A percentile compares a stretch with the other conserved stretches of the same genome.
phyloP scores from a whole-genome alignment of 2,113 vertebrate genomes.

The Engraulis encrasicolus region DNA sequence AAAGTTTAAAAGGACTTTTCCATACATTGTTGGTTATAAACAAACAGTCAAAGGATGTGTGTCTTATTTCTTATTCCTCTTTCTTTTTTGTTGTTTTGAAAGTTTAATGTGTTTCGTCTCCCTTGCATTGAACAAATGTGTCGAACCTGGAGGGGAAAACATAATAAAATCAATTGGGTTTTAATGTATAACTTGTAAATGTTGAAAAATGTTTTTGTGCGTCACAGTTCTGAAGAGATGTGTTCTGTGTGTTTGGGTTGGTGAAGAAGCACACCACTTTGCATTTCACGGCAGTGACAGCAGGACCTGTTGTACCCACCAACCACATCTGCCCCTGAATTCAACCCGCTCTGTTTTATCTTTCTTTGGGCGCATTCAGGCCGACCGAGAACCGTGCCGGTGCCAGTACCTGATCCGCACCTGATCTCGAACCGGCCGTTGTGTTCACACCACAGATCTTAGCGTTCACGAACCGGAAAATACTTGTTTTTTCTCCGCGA shows the following conservation, averaged over 20 bases:
- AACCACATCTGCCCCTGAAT: constrained; percentile 49
- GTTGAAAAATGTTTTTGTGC: constrained; percentile 80
- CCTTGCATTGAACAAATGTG: constrained; percentile 74
- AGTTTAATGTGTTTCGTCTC: constrained; percentile 78
- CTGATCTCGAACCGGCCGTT: no score
- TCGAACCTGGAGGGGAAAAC: constrained; percentile 73
- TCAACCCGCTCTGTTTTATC: background rate
- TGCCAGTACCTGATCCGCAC: no score
- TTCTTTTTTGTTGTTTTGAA: constrained; percentile 75
- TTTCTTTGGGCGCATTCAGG: no score
- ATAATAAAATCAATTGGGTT: constrained; percentile 90
- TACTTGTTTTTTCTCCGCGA: no score
- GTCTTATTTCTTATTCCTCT: constrained; percentile 74
- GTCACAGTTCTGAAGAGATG: constrained; percentile 85
- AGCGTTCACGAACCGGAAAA: no score
- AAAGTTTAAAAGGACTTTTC: constrained; percentile 76
- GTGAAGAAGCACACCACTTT: constrained; percentile 79
- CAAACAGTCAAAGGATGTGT: constrained; percentile 79
- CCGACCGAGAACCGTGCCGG: no score
- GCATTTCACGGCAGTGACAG: constrained; percentile 64
- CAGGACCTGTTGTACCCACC: constrained; percentile 63
- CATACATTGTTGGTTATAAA: constrained; percentile 87
- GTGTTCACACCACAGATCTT: no score
- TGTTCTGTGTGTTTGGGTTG: constrained; percentile 66
- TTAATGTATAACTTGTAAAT: constrained; percentile 85